Evolutionary conservation across 64 coral and sea anemone species (phyloP).

Genomic region (Orbicella faveolata): DNA sequence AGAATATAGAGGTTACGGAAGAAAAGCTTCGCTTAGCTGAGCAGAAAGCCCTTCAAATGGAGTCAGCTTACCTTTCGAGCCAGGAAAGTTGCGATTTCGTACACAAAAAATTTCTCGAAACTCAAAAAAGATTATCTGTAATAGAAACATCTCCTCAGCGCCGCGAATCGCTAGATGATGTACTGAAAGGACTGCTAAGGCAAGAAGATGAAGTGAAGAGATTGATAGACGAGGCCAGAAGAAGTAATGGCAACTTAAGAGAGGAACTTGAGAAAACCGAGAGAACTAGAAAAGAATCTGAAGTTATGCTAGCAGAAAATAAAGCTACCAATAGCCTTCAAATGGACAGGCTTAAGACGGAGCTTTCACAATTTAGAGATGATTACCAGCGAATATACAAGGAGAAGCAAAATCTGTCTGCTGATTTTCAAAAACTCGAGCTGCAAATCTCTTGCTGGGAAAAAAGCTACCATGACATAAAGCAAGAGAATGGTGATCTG

Average conservation of each 20-base stretch:
- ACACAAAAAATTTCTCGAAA: neutral
- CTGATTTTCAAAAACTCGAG: neutral
- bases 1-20: neutral
- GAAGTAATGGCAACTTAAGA: neutral
- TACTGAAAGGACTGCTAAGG: neutral
- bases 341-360: neutral
- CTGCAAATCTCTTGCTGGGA: neutral
- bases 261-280: neutral
- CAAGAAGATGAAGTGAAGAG: neutral
- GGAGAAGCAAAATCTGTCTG: neutral
- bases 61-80: neutral
- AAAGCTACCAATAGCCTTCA: neutral
- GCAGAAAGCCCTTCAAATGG: neutral
- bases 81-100: neutral
- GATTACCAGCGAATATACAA: neutral
- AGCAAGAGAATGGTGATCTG: neutral
- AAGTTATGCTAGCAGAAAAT: neutral
- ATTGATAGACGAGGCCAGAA: slow-evolving; percentile 1
- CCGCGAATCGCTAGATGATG: neutral
- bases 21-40: neutral
- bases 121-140: neutral
- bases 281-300: neutral
- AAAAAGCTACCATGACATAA: neutral
- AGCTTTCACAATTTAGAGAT: neutral
- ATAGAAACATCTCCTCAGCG: neutral